Base-by-base conservation (phyloP, 2,888 invertebrate genomes). In the Pollenia labialis region DNA sequence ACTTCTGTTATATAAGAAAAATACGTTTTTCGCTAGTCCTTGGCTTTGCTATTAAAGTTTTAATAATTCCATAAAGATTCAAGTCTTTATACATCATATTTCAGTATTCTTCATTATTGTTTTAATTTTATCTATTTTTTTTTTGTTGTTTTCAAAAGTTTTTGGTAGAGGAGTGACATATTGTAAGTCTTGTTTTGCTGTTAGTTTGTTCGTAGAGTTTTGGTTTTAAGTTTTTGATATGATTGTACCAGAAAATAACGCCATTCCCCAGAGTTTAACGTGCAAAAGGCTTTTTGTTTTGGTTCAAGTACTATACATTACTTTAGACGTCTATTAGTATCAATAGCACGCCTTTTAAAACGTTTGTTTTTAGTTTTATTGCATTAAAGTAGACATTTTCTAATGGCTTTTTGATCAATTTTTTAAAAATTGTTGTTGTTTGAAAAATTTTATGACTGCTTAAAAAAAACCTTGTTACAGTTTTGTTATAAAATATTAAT, bases 221-320 rank as follows among this genome's bases (percentile, higher is more conserved):
- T 32, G 4, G 4, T 32, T 76, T 79, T 83, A 76, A 44, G 85
- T 90, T 91, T 91, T 91, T 91, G 91, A 91, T 91, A 91, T 91
- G 91, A 91, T 91, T 91, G 89, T 89, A 80, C 71, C 85, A 58
- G 84, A 85, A 89, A 91, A 91, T 91, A 91, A 90, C 91, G 91
- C 88, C 89, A 90, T 88, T 91, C 92, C 90, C 91, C 58, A 81
- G 91, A 88, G 92, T 89, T 91, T 91, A 90, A 90, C 91, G 92
- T 91, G 91, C 77, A 72, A 81, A 32, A 87, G 46, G 76, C 54
- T 77, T 76, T 76, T 80, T 72, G 23, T 56, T 32, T 52, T 66
- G 52, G 14, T 50, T 58, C 58, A 40, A 72, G 42, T 18, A 60
- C 44, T n/a, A 23, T n/a, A 54, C n/a, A 76, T 62, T 71, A 64